phyloP scores from a whole-genome alignment of 2,797 vertebrate genomes.

The Danio jaintianensis region DNA sequence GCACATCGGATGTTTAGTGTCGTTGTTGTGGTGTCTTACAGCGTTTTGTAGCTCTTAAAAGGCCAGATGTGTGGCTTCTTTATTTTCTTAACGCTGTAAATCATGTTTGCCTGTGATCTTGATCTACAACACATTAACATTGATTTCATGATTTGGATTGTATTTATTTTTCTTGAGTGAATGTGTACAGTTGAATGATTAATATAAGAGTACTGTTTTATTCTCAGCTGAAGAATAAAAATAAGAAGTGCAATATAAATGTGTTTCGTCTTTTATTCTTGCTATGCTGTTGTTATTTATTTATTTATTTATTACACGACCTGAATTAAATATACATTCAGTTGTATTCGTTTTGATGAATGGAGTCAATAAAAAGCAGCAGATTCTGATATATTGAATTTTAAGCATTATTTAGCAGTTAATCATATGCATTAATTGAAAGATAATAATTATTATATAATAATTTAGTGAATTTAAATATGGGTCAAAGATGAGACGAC shows the following conservation, averaged over 20 bases:
- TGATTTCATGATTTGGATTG: constrained; percentile 48
- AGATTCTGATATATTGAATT: neutral
- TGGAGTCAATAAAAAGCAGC: neutral
- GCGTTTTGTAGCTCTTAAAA: constrained; percentile 39
- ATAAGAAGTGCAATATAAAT: constrained; percentile 40
- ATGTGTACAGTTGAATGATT: constrained; percentile 63
- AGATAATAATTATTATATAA: neutral
- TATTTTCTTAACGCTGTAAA: constrained; percentile 62
- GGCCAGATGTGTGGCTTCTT: constrained; percentile 48
- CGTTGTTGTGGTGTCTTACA: constrained; percentile 43
- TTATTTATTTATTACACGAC: neutral
- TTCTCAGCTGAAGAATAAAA: constrained; percentile 51
- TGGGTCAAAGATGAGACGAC: too few species aligned
- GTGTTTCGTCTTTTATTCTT: constrained; percentile 2
- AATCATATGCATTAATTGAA: neutral
- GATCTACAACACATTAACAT: constrained; percentile 41
- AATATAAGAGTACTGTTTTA: constrained; percentile 48
- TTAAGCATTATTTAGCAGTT: neutral
- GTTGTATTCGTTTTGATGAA: neutral
- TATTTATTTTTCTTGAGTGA: constrained; percentile 63
- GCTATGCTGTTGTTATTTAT: too few species aligned
- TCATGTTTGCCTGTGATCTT: constrained; percentile 53
- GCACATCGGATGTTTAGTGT: neutral
- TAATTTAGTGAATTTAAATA: too few species aligned
- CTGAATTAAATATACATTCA: too few species aligned